Conservation (phyloP, 2,888 invertebrate genomes). For the Noctua fimbriata region DNA sequence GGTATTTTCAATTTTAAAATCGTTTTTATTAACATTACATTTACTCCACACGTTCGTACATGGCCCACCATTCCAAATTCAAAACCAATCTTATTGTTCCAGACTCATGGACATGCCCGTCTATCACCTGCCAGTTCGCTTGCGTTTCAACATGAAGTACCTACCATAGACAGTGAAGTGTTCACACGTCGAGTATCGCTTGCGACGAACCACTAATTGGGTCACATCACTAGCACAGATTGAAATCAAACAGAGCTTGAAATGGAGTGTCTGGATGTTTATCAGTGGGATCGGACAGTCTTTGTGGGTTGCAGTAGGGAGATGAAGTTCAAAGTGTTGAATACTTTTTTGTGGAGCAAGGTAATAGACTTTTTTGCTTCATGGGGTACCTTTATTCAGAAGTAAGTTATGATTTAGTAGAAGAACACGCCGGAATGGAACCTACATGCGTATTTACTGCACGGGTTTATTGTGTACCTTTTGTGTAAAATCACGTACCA, state of each 20-base stretch:
- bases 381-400: too few relatives aligned
- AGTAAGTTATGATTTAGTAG: too few relatives aligned
- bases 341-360: not conserved
- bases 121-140: slow-evolving; percentile 50
- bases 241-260: slow-evolving; percentile 75
- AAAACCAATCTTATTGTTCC: slow-evolving; percentile 28
- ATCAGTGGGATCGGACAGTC: slow-evolving; percentile 40
- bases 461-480: too few relatives aligned
- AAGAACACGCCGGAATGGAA: too few relatives aligned
- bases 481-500: too few relatives aligned
- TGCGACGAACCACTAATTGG: slow-evolving; percentile 73
- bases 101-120: not conserved
- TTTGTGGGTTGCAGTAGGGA: slow-evolving; percentile 31
- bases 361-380: not conserved
- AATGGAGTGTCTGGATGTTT: slow-evolving; percentile 67
- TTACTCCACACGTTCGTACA: not conserved
- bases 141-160: slow-evolving; percentile 30
- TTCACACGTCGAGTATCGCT: slow-evolving; percentile 58
- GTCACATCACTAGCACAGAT: slow-evolving; percentile 75
- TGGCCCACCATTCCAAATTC: slow-evolving; percentile 17
- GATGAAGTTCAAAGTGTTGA: slow-evolving; percentile 7
- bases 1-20: not conserved
- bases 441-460: too few relatives aligned
- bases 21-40: not conserved
- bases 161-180: slow-evolving; percentile 39